These are phyloP conservation scores for Pollenia griseotomentosa DNA, from an alignment of 2,888 invertebrate species.

Conservation along the genomic window DNA sequence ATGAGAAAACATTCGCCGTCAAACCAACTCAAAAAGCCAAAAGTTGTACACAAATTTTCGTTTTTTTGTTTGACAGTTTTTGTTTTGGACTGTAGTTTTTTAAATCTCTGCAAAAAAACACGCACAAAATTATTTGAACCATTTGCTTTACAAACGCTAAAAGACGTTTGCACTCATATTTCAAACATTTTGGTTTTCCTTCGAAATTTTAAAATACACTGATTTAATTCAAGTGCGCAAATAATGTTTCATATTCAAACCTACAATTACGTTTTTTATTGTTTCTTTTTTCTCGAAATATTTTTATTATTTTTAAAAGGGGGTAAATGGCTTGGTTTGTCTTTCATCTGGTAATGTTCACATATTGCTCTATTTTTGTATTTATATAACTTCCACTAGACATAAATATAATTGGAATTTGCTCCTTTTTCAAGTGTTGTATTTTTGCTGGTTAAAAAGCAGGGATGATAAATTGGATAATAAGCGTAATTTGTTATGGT, in stretches of 20 bases:
- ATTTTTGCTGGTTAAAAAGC: slow-evolving; percentile 5
- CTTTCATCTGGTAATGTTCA: slow-evolving; percentile 53
- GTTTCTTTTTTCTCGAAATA: slow-evolving; percentile 11
- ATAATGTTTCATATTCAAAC: slow-evolving; percentile 63
- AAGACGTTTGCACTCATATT: slow-evolving; percentile 47
- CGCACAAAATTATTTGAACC: slow-evolving; percentile 41
- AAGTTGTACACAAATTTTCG: too few species aligned
- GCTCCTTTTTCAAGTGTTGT: slow-evolving; percentile 55
- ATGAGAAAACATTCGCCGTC: too few species aligned
- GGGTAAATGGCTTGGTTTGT: slow-evolving; percentile 48
- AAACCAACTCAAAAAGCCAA: too few species aligned
- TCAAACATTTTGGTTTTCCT: slow-evolving; percentile 50
- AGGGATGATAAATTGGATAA: background rate
- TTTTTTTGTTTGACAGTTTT: too few species aligned
- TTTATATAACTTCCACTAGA: slow-evolving; percentile 33
- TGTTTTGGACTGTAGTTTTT: too few species aligned
- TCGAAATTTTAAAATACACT: slow-evolving; percentile 38
- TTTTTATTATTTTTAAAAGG: slow-evolving; percentile 44
- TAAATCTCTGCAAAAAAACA: slow-evolving; percentile 22
- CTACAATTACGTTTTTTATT: slow-evolving; percentile 61
- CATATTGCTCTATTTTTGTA: slow-evolving; percentile 66
- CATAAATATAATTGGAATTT: slow-evolving; percentile 59
- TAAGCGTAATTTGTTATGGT: background rate
- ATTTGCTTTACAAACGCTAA: slow-evolving; percentile 23
- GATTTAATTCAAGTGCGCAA: slow-evolving; percentile 73